These are phyloP conservation scores for Tribolium madens DNA, from an alignment of 1,140 invertebrate genomes.

Conservation along the genomic window DNA sequence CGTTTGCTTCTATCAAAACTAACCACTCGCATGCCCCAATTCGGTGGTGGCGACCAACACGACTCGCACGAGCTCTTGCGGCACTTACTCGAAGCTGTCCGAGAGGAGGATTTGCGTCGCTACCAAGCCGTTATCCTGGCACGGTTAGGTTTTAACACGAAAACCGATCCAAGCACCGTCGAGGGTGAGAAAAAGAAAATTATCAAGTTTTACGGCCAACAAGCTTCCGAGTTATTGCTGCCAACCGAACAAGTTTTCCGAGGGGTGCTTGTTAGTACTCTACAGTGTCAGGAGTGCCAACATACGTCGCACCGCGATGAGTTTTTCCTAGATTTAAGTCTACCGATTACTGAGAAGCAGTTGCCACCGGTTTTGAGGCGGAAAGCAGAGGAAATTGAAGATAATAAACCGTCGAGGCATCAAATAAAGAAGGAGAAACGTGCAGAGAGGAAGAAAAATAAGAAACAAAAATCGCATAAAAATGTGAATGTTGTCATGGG, in stretches of 20 bases:
- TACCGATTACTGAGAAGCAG: slow-evolving; percentile 85
- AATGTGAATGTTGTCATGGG: slow-evolving; percentile 39
- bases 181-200: slow-evolving; percentile 80
- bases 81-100: slow-evolving; percentile 88
- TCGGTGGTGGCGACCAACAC: slow-evolving; percentile 94
- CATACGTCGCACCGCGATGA: slow-evolving; percentile 89
- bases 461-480: slow-evolving; percentile 58
- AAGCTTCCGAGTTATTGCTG: slow-evolving; percentile 84
- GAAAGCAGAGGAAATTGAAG: slow-evolving; percentile 67
- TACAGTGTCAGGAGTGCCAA: slow-evolving; percentile 90
- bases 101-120: slow-evolving; percentile 78
- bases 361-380: slow-evolving; percentile 69
- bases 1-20: slow-evolving; percentile 79
- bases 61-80: slow-evolving; percentile 95
- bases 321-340: slow-evolving; percentile 89
- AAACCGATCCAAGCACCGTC: slow-evolving; percentile 77
- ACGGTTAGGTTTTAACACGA: slow-evolving; percentile 59
- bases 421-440: slow-evolving; percentile 78
- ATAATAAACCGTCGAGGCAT: slow-evolving; percentile 74
- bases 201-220: slow-evolving; percentile 85
- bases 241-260: slow-evolving; percentile 88
- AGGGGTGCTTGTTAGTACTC: slow-evolving; percentile 88
- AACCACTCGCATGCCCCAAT: slow-evolving; percentile 84
- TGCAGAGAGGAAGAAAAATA: slow-evolving; percentile 71
- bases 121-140: slow-evolving; percentile 83